Evolutionary conservation across 1,140 invertebrate genomes (phyloP).

Genomic region (Drosophila paulistorum): DNA sequence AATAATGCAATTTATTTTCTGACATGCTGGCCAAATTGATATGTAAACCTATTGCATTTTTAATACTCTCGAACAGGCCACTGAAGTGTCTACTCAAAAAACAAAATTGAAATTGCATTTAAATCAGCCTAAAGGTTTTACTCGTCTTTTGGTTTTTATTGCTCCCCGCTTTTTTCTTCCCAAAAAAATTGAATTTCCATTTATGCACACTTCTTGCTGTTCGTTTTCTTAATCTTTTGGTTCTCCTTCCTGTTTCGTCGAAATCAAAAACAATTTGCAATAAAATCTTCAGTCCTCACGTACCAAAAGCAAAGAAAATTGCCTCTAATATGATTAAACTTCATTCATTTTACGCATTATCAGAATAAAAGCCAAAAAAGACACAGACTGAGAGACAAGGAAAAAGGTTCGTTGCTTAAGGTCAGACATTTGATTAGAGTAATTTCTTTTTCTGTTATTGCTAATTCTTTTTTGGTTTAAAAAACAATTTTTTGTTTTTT

Average conservation of each 20-base stretch:
- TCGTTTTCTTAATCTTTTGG: too few species aligned
- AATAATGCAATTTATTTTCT: conserved; percentile 54
- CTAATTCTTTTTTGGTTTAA: conserved; percentile 1
- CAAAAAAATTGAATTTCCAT: conserved; percentile 59
- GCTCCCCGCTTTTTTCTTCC: conserved; percentile 18
- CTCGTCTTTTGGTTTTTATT: conserved; percentile 25
- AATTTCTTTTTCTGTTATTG: conserved; percentile 23
- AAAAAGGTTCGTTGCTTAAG: conserved; percentile 52
- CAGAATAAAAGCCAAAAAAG: conserved; percentile 21
- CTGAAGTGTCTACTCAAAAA: conserved; percentile 23
- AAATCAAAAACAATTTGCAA: conserved; percentile 55
- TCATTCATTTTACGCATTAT: conserved; percentile 72
- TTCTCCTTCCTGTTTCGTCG: background rate
- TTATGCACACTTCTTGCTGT: conserved; percentile 32
- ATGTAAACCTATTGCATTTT: conserved; percentile 53
- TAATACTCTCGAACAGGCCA: conserved; percentile 57
- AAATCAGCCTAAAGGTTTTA: background rate
- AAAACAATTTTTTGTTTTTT: background rate
- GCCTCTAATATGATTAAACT: conserved; percentile 73
- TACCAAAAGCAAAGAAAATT: conserved; percentile 53
- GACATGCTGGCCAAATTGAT: conserved; percentile 49
- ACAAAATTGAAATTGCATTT: conserved; percentile 6
- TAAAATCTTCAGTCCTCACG: conserved; percentile 40
- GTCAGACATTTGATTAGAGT: conserved; percentile 76
- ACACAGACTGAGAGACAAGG: background rate